Evolutionary conservation across 1,140 invertebrate species (phyloP), one percentile per base, ranked within the genome.

Genomic region (Pseudomyrmex gracilis): DNA sequence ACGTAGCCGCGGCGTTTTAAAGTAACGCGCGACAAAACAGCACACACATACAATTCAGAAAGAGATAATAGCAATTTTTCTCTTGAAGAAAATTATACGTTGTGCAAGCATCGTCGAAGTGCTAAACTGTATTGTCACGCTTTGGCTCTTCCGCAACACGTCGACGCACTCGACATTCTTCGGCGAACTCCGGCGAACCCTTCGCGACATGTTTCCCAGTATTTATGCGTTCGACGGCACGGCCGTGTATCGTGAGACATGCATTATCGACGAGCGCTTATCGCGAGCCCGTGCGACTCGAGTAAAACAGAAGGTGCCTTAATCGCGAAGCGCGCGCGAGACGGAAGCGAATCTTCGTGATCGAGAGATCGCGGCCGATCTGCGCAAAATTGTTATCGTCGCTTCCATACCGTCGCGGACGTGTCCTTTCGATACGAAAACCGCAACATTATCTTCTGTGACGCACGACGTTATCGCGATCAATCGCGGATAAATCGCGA

Each of bases 151-250:
- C 24, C 24, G 17, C 22, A 57, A 70, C 15, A 57, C 15, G 64
- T 24, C 15, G 22, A 24, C 1, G 51, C 15, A 64, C 22, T 9
- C 45, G 12, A 43, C 49, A 45, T 58, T 22, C 51, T 58, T 43
- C 49, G n/a, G 17, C 47, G 47, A 58, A 68, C 15, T 57, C 10
- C 15, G 15, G 7, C 34, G 49, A 10, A 15, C 15, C 24, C 61
- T 53, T 24, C 15, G 13, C 53, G 10, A 58, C 13, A 12, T 20
- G 3, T 70, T 78, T 70, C 20, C 64, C 58, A 34, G 45, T 60
- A 49, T 85, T 85, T 85, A 66, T 61, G 78, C 49, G 53, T 85
- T 22, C 49, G 58, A 67, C 55, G 67, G 34, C 60, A 74, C 15
- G 17, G 20, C 47, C 47, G 73, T 47, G 20, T 70, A 47, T 24